Percentiles rank a stretch among this genome's conserved stretches.
These are phyloP conservation scores for Agriopis aurantiaria DNA, from an alignment of 2,888 invertebrate genomes.

Conservation along the genomic window DNA sequence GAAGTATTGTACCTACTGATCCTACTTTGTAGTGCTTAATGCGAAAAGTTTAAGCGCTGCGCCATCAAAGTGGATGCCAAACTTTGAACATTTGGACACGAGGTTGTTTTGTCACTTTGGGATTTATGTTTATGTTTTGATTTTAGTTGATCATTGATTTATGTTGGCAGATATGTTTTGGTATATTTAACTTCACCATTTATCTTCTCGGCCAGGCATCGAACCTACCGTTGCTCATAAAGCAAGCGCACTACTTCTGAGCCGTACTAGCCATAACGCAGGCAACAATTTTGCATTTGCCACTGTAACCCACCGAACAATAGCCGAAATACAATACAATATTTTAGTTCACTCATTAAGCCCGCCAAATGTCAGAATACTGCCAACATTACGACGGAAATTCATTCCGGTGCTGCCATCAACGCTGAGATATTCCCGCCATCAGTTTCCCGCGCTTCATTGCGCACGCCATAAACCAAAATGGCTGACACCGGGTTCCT, in stretches of 20 bases:
- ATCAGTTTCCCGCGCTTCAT: constrained; percentile 59
- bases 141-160: constrained; percentile 5
- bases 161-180: neutral
- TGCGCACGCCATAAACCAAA: constrained; percentile 42
- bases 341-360: neutral
- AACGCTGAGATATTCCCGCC: constrained; percentile 51
- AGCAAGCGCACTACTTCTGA: too few relatives aligned
- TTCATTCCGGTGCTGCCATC: constrained; percentile 23
- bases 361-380: constrained; percentile 12
- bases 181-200: neutral
- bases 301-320: too few relatives aligned
- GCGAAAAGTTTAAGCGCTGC: constrained; percentile 46
- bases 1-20: constrained; percentile 27
- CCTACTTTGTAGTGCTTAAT: constrained; percentile 44
- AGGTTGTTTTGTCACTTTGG: constrained; percentile 1
- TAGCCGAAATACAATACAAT: too few relatives aligned
- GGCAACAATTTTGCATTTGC: too few relatives aligned
- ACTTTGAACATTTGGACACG: constrained; percentile 21
- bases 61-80: constrained; percentile 28
- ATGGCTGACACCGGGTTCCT: constrained; percentile 31
- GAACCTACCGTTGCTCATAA: too few relatives aligned
- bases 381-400: constrained; percentile 29
- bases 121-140: constrained; percentile 16
- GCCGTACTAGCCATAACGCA: too few relatives aligned
- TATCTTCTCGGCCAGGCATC: too few relatives aligned